Percentiles rank a stretch among this genome's conserved stretches.
Evolutionary conservation across 2,797 vertebrate genomes (phyloP).

Genomic region (Enteromius unitaeniatus): DNA sequence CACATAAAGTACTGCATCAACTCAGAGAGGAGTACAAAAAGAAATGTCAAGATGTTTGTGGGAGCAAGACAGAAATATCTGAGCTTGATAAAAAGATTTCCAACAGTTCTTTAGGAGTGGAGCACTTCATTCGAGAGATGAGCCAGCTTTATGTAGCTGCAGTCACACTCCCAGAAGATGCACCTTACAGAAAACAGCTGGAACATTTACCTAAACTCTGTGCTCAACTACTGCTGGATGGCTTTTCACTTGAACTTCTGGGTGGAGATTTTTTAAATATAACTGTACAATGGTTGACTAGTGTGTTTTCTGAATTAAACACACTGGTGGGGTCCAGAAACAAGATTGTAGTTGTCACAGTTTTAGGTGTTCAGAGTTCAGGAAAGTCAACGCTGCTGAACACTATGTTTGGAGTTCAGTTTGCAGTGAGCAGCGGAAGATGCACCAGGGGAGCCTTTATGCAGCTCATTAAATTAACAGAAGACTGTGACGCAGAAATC

Average conservation of each 20-base stretch:
- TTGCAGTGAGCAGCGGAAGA: constrained; percentile 64
- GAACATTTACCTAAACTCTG: neutral
- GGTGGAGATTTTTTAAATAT: constrained; percentile 73
- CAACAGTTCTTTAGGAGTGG: constrained; percentile 69
- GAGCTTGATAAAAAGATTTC: constrained; percentile 56
- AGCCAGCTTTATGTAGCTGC: constrained; percentile 70
- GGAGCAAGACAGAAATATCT: neutral
- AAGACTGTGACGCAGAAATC: neutral
- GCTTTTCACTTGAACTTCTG: constrained; percentile 61
- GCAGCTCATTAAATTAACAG: neutral
- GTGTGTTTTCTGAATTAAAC: constrained; percentile 71
- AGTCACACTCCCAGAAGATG: constrained; percentile 64
- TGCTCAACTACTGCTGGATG: constrained; percentile 2
- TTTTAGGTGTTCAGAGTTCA: constrained; percentile 2
- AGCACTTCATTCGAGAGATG: constrained; percentile 76
- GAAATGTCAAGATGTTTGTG: neutral
- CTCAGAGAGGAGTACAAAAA: neutral
- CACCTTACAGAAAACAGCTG: neutral
- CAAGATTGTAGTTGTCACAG: constrained; percentile 65
- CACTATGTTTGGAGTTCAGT: constrained; percentile 67
- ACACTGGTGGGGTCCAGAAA: constrained; percentile 66
- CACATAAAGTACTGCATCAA: neutral
- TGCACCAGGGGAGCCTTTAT: constrained; percentile 47
- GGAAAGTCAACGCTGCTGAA: constrained; percentile 51
- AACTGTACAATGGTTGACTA: constrained; percentile 69